Conservation (phyloP, 2,888 invertebrate genomes). For the Tiphia femorata region DNA sequence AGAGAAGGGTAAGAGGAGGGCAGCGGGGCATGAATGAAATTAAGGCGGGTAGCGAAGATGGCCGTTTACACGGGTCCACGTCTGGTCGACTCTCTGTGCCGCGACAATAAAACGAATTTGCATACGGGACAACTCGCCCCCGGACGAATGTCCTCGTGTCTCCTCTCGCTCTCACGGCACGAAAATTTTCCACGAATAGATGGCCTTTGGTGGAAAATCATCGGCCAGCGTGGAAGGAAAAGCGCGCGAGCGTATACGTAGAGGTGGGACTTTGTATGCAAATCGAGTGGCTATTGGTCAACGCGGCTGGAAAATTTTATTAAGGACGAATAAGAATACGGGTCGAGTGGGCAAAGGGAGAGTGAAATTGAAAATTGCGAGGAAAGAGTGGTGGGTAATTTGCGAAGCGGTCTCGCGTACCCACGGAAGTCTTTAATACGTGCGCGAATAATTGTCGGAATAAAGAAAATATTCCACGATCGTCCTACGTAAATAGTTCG, state of each 20-base stretch:
- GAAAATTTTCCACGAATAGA: slow-evolving; percentile 54
- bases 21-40: slow-evolving; percentile 60
- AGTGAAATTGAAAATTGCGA: background rate
- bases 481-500: no score
- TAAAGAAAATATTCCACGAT: no score
- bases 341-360: background rate
- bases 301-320: background rate
- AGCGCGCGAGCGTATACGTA: slow-evolving; percentile 19
- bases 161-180: slow-evolving; percentile 9
- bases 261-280: slow-evolving; percentile 3
- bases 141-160: slow-evolving; percentile 37
- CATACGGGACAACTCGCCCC: slow-evolving; percentile 62
- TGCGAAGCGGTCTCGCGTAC: background rate
- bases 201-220: slow-evolving; percentile 51
- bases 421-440: no score
- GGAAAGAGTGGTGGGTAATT: background rate
- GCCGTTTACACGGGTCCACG: slow-evolving; percentile 61
- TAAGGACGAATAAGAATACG: no score
- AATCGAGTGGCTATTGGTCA: background rate
- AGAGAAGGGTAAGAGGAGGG: slow-evolving; percentile 22
- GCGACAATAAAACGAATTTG: slow-evolving; percentile 67
- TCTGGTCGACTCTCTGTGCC: slow-evolving; percentile 43
- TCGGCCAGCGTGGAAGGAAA: slow-evolving; percentile 40
- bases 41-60: slow-evolving; percentile 61
- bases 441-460: no score